Conservation (phyloP, 2,113 vertebrate genomes). For the Saccopteryx bilineata region DNA sequence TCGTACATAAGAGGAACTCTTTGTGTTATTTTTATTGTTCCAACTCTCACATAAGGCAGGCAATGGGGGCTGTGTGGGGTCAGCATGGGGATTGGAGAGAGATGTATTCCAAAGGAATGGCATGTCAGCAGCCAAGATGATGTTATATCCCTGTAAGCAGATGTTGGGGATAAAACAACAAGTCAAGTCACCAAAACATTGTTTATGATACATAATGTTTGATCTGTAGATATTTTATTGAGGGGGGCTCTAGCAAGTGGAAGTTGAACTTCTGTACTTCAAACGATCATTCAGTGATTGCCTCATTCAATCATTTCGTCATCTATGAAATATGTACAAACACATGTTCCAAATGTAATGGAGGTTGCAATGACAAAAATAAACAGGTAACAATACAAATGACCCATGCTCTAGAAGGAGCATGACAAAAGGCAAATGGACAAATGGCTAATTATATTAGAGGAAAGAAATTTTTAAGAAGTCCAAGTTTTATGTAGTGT, state of each 20-base stretch:
- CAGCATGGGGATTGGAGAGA: background rate
- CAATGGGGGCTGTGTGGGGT: background rate
- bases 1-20: conserved; percentile 47
- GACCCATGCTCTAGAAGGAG: background rate
- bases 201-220: background rate
- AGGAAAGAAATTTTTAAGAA: background rate
- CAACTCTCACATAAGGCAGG: conserved; percentile 51
- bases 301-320: background rate
- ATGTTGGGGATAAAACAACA: conserved; percentile 39
- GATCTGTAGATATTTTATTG: background rate
- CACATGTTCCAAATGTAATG: background rate
- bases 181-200: conserved; percentile 4
- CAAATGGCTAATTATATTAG: background rate
- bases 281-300: background rate
- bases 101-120: background rate
- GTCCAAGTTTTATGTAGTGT: background rate
- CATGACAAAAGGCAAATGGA: background rate
- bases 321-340: background rate
- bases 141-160: background rate
- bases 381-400: background rate
- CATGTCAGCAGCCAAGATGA: background rate
- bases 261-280: conserved; percentile 27
- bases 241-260: background rate
- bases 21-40: conserved; percentile 60
- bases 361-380: background rate